Conservation (phyloP, 2,888 invertebrate genomes). For the Xanthorhoe spadicearia region DNA sequence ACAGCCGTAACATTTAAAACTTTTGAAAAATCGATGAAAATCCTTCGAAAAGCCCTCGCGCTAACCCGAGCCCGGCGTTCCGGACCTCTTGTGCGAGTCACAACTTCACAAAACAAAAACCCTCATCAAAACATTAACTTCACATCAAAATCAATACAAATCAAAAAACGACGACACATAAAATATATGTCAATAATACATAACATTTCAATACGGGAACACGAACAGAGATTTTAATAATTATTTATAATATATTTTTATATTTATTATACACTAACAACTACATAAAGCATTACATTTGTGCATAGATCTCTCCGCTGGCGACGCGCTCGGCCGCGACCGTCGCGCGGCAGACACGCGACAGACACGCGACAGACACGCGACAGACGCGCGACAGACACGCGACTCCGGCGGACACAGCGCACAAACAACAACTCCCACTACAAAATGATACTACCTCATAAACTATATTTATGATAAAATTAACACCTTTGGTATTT, state of each 20-base stretch:
- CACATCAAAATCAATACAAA: slow-evolving; percentile 45
- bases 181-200: slow-evolving; percentile 51
- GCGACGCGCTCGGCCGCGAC: slow-evolving; percentile 35
- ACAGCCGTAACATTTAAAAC: slow-evolving; percentile 16
- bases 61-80: background rate
- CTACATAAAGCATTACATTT: slow-evolving; percentile 80
- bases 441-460: slow-evolving; percentile 32
- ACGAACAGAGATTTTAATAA: slow-evolving; percentile 62
- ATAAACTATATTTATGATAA: slow-evolving; percentile 49
- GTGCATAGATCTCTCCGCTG: slow-evolving; percentile 62
- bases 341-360: slow-evolving; percentile 35
- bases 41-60: slow-evolving; percentile 3
- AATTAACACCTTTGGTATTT: slow-evolving; percentile 69
- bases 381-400: slow-evolving; percentile 31
- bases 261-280: slow-evolving; percentile 65
- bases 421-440: slow-evolving; percentile 33
- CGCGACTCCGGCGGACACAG: slow-evolving; percentile 15
- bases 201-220: slow-evolving; percentile 61
- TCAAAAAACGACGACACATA: slow-evolving; percentile 40
- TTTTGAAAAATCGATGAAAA: slow-evolving; percentile 8
- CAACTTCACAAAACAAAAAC: slow-evolving; percentile 31
- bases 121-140: slow-evolving; percentile 36
- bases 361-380: slow-evolving; percentile 18
- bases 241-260: slow-evolving; percentile 54
- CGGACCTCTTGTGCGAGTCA: background rate